Evolutionary conservation across 1,140 invertebrate species (phyloP).

Genomic region (Microplitis demolitor): DNA sequence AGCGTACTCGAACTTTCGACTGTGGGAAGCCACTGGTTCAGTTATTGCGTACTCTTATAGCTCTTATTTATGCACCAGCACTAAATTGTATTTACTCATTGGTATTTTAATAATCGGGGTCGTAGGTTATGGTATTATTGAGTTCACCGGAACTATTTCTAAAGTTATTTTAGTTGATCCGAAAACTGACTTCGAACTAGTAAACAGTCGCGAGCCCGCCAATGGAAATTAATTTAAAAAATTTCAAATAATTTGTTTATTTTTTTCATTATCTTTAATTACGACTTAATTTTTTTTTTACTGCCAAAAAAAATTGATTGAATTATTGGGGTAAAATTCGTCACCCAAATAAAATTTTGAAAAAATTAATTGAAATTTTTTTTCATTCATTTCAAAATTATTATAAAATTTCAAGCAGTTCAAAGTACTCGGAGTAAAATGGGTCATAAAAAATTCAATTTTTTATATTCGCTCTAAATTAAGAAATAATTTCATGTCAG

Average conservation of each 20-base stretch:
- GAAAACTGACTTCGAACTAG: constrained; percentile 52
- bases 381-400: too few species aligned
- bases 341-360: too few species aligned
- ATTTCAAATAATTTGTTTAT: constrained; percentile 10
- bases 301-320: too few species aligned
- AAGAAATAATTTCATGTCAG: too few species aligned
- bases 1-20: constrained; percentile 89
- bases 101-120: constrained; percentile 76
- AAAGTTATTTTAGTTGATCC: constrained; percentile 20
- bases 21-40: constrained; percentile 91
- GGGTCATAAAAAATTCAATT: too few species aligned
- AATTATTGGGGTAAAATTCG: too few species aligned
- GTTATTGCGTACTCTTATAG: constrained; percentile 82
- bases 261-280: constrained; percentile 4
- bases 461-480: too few species aligned
- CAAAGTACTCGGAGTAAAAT: too few species aligned
- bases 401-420: too few species aligned
- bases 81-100: constrained; percentile 78
- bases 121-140: constrained; percentile 67
- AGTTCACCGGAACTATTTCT: constrained; percentile 34
- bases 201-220: constrained; percentile 29
- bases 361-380: too few species aligned
- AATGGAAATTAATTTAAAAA: constrained; percentile 7
- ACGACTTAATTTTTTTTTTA: too few species aligned
- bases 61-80: constrained; percentile 76